A percentile compares a stretch with the other conserved stretches of the same genome.
Evolutionary conservation across 2,888 invertebrate species (phyloP).

Genomic region (Poecilus cupreus): DNA sequence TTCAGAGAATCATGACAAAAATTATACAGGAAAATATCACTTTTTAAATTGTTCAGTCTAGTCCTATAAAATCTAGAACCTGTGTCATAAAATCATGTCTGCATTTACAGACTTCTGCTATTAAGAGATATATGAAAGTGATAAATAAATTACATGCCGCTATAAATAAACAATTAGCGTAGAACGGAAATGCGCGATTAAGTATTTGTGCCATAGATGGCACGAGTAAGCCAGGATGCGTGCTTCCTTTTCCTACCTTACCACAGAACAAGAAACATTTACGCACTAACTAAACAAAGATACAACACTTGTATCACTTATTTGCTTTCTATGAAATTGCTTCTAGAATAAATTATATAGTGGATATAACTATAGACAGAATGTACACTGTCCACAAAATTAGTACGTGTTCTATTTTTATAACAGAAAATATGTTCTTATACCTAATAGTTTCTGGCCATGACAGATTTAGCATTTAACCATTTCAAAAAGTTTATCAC

Average conservation of each 20-base stretch:
- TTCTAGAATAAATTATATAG: too few relatives aligned
- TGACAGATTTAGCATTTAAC: too few relatives aligned
- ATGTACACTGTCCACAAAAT: too few relatives aligned
- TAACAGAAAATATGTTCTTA: too few relatives aligned
- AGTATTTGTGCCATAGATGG: conserved; percentile 19
- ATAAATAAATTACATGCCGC: conserved; percentile 23
- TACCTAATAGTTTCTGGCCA: too few relatives aligned
- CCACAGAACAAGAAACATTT: too few relatives aligned
- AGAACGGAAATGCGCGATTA: conserved; percentile 20
- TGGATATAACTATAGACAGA: too few relatives aligned
- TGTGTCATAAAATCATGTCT: neutral
- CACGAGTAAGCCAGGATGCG: neutral
- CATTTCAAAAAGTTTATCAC: too few relatives aligned
- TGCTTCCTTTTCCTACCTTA: neutral
- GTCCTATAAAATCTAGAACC: neutral
- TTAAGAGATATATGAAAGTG: conserved; percentile 3
- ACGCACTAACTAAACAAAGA: too few relatives aligned
- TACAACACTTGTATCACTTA: too few relatives aligned
- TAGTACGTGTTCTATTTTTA: too few relatives aligned
- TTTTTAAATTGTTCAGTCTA: neutral
- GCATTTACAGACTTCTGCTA: neutral
- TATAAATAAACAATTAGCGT: conserved; percentile 35
- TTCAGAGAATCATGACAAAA: conserved; percentile 11
- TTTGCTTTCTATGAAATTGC: too few relatives aligned
- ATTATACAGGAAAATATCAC: conserved; percentile 13